Percentiles rank a stretch among this genome's conserved stretches.
Conservation (phyloP, 2,888 invertebrate species). For the Salpingus planirostris region DNA sequence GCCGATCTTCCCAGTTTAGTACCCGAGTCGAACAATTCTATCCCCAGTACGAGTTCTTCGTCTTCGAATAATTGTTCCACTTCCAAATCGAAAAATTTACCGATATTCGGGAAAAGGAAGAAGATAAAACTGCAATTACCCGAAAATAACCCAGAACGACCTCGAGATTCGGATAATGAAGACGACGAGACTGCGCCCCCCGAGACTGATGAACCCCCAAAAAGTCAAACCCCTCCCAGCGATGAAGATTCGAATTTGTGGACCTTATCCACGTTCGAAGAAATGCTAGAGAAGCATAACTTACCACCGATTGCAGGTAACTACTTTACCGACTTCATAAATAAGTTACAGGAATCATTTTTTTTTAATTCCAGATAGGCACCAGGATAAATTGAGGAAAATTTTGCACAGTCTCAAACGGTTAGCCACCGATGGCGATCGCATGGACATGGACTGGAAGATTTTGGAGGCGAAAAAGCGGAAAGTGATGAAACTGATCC, state of each 20-base stretch:
- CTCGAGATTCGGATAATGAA: too few species aligned
- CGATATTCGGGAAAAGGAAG: constrained; percentile 49
- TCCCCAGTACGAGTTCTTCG: constrained; percentile 17
- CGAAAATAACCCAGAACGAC: too few species aligned
- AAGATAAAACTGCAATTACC: constrained; percentile 41
- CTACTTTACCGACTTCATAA: not conserved
- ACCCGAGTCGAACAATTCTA: constrained; percentile 19
- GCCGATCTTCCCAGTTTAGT: constrained; percentile 50
- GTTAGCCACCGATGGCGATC: constrained; percentile 24
- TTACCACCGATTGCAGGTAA: constrained; percentile 20
- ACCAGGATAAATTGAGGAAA: constrained; percentile 23
- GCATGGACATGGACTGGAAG: constrained; percentile 27
- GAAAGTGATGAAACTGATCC: constrained; percentile 27
- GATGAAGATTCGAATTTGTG: too few species aligned
- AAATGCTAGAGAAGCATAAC: constrained; percentile 16
- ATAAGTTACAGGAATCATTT: too few species aligned
- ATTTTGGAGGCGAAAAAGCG: constrained; percentile 25
- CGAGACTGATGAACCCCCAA: not conserved
- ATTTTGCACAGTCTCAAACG: constrained; percentile 26
- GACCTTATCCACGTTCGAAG: constrained; percentile 21
- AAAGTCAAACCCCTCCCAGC: too few species aligned
- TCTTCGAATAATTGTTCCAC: too few species aligned
- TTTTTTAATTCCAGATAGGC: constrained; percentile 15
- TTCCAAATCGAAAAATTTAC: constrained; percentile 19
- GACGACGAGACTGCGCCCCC: not conserved